Conservation (phyloP, 1,140 invertebrate species). For the Drosophila paulistorum region DNA sequence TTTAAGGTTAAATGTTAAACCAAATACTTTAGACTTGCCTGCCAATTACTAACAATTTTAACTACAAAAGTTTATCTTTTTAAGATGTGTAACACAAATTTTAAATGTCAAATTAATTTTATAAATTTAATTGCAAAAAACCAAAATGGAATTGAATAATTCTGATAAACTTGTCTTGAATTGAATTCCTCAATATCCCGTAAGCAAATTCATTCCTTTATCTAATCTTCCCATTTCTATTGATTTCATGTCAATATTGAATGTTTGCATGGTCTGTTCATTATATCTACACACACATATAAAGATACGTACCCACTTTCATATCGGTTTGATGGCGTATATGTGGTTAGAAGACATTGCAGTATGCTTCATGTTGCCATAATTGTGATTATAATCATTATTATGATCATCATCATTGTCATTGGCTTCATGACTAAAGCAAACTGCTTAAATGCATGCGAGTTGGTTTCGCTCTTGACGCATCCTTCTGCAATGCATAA, state of each 20-base stretch:
- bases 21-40: too few relatives aligned
- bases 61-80: neutral
- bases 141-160: neutral
- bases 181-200: conserved; percentile 50
- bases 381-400: conserved; percentile 41
- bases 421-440: conserved; percentile 15
- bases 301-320: too few relatives aligned
- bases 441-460: conserved; percentile 40
- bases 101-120: too few relatives aligned
- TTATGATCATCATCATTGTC: conserved; percentile 21
- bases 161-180: conserved; percentile 12
- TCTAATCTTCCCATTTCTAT: neutral
- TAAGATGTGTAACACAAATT: neutral
- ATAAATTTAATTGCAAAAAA: neutral
- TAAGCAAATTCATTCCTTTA: conserved; percentile 1
- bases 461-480: conserved; percentile 7
- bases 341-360: neutral
- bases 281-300: neutral
- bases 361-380: conserved; percentile 37
- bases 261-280: conserved; percentile 40
- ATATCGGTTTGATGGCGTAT: neutral
- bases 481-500: conserved; percentile 9
- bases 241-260: conserved; percentile 42
- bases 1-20: too few relatives aligned
- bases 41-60: too few relatives aligned